A percentile compares a stretch with the other conserved stretches of the same genome.
phyloP scores from a whole-genome alignment of 37 sponge, comb jelly and placozoan species.

The Ianthella basta region DNA sequence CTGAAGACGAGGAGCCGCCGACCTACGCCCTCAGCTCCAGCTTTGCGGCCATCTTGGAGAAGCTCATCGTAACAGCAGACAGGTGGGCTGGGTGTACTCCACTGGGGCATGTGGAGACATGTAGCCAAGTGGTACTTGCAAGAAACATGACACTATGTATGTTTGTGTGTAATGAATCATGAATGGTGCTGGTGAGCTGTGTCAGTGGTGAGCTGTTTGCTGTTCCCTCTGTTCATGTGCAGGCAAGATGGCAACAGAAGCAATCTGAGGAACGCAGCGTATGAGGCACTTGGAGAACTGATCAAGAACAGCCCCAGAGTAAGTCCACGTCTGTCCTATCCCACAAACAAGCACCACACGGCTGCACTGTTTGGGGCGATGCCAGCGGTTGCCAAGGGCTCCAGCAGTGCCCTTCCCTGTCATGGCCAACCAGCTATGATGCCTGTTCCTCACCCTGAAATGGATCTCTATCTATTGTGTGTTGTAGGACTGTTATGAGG shows the following conservation, averaged over 20 bases:
- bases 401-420: too few relatives aligned
- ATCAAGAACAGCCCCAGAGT: conserved; percentile 94
- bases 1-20: conserved; percentile 62
- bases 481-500: conserved; percentile 85
- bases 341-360: neutral
- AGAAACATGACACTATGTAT: too few relatives aligned
- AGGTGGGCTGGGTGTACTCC: conserved; percentile 41
- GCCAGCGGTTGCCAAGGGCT: too few relatives aligned
- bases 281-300: conserved; percentile 95
- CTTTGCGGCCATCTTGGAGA: conserved; percentile 71
- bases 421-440: neutral
- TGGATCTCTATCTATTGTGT: too few relatives aligned
- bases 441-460: neutral
- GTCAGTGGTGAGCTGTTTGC: neutral
- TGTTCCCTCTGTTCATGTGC: neutral
- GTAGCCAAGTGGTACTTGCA: too few relatives aligned
- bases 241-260: conserved; percentile 62
- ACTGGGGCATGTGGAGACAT: too few relatives aligned
- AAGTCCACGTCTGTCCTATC: neutral
- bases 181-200: neutral
- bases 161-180: too few relatives aligned
- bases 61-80: conserved; percentile 75
- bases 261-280: conserved; percentile 89
- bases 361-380: neutral
- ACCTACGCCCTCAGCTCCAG: conserved; percentile 81